These are phyloP conservation scores for Bradynema listronoti DNA, from an alignment of 1,140 invertebrate species.

Conservation along the genomic window DNA sequence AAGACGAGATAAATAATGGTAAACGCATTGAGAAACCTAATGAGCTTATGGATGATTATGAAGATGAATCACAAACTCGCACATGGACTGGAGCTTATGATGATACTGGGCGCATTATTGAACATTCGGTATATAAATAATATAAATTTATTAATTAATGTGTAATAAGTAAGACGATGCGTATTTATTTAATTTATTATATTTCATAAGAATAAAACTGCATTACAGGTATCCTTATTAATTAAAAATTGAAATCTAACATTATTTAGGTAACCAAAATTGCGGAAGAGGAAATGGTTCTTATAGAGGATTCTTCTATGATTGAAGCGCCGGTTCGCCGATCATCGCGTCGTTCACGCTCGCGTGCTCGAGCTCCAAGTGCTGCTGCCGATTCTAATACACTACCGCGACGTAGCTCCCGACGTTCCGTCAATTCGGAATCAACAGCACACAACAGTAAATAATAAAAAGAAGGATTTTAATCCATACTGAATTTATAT, in stretches of 20 bases:
- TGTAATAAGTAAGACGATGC: too few species aligned
- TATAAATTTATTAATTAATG: background rate
- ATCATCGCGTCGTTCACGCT: slow-evolving; percentile 19
- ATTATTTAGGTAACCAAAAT: slow-evolving; percentile 2
- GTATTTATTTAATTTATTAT: background rate
- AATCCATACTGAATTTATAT: too few species aligned
- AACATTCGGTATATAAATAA: slow-evolving; percentile 10
- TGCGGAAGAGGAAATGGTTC: slow-evolving; percentile 4
- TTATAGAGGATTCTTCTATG: slow-evolving; percentile 1
- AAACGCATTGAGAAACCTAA: background rate
- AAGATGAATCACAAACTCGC: slow-evolving; percentile 25
- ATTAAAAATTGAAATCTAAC: slow-evolving; percentile 2
- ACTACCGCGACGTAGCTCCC: slow-evolving; percentile 21
- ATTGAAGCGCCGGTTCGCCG: background rate
- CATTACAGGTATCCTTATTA: background rate
- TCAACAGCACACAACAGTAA: too few species aligned
- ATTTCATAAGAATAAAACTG: background rate
- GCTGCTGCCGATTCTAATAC: slow-evolving; percentile 11
- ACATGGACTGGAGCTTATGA: slow-evolving; percentile 33
- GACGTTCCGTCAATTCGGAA: slow-evolving; percentile 12
- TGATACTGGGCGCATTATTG: slow-evolving; percentile 18
- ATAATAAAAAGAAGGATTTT: too few species aligned
- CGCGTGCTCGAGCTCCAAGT: slow-evolving; percentile 10
- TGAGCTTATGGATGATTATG: slow-evolving; percentile 18
- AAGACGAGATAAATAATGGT: slow-evolving; percentile 9